These are phyloP conservation scores for Dendrolimus kikuchii DNA, from an alignment of 1,140 invertebrate genomes.

Conservation along the genomic window DNA sequence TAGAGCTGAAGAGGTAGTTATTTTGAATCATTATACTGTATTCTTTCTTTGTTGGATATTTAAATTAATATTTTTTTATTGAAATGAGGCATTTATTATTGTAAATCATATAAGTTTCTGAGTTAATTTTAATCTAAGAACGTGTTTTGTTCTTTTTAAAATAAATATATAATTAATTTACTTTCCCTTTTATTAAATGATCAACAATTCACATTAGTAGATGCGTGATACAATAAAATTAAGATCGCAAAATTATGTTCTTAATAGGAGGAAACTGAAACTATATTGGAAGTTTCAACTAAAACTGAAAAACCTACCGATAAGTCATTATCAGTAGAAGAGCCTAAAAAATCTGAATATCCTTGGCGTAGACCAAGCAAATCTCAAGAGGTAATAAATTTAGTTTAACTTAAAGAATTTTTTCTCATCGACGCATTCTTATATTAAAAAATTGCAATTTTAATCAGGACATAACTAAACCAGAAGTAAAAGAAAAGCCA, in stretches of 20 bases:
- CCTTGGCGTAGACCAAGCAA: conserved; percentile 21
- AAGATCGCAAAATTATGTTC: background rate
- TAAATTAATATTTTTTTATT: too few relatives aligned
- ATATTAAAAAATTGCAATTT: background rate
- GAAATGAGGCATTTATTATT: too few relatives aligned
- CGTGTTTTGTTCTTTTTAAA: too few relatives aligned
- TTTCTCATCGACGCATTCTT: background rate
- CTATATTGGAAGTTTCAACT: background rate
- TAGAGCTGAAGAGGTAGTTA: conserved; percentile 26
- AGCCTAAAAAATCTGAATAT: conserved; percentile 8
- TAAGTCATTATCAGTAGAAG: conserved; percentile 4
- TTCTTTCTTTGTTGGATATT: too few relatives aligned
- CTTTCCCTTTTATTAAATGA: background rate
- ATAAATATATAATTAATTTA: background rate
- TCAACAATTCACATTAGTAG: background rate
- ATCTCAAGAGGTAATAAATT: conserved; percentile 7
- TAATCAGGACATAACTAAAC: conserved; percentile 5
- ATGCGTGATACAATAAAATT: background rate
- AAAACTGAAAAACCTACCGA: conserved; percentile 3
- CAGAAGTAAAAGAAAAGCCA: conserved; percentile 3
- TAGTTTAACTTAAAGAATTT: background rate
- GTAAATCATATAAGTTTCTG: too few relatives aligned
- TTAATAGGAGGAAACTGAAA: background rate
- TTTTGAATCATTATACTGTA: background rate
- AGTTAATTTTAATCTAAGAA: too few relatives aligned